Evolutionary conservation across 2,888 invertebrate species (phyloP).

Genomic region (Xylocampa areola): DNA sequence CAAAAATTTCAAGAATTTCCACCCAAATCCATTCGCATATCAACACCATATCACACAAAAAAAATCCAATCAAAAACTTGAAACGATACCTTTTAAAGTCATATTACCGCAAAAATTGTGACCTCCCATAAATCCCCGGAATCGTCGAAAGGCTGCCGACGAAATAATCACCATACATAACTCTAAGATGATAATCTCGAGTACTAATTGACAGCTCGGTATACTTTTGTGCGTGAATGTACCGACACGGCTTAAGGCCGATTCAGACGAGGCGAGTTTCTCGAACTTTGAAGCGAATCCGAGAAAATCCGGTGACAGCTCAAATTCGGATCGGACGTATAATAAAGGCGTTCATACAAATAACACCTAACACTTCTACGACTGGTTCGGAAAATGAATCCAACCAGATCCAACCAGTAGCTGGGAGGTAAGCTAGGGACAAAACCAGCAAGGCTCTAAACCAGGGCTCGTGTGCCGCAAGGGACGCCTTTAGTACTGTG

Average conservation of each 20-base stretch:
- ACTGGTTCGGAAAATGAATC: too few relatives aligned
- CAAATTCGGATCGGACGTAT: too few relatives aligned
- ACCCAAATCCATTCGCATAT: slow-evolving; percentile 17
- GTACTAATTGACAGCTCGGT: slow-evolving; percentile 80
- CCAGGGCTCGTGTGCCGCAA: too few relatives aligned
- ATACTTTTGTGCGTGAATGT: slow-evolving; percentile 68
- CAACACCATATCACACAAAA: slow-evolving; percentile 12
- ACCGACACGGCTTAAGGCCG: slow-evolving; percentile 50
- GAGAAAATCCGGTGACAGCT: too few relatives aligned
- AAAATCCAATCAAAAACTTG: slow-evolving; percentile 27
- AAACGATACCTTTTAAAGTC: slow-evolving; percentile 31
- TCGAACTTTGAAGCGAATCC: too few relatives aligned
- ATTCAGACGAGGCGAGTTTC: too few relatives aligned
- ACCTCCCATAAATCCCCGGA: slow-evolving; percentile 63
- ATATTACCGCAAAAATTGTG: slow-evolving; percentile 64
- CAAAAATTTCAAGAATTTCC: slow-evolving; percentile 6
- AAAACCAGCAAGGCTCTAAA: too few relatives aligned
- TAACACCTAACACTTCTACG: too few relatives aligned
- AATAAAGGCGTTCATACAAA: too few relatives aligned
- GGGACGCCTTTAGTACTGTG: too few relatives aligned
- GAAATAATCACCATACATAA: slow-evolving; percentile 72
- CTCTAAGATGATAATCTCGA: slow-evolving; percentile 74
- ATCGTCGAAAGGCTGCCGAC: slow-evolving; percentile 55
- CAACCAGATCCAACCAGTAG: too few relatives aligned
- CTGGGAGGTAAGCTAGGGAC: too few relatives aligned